A percentile compares a stretch with the other conserved stretches of the same genome.
Evolutionary conservation across 2,797 vertebrate species (phyloP).

Genomic region (Crax fasciolata): DNA sequence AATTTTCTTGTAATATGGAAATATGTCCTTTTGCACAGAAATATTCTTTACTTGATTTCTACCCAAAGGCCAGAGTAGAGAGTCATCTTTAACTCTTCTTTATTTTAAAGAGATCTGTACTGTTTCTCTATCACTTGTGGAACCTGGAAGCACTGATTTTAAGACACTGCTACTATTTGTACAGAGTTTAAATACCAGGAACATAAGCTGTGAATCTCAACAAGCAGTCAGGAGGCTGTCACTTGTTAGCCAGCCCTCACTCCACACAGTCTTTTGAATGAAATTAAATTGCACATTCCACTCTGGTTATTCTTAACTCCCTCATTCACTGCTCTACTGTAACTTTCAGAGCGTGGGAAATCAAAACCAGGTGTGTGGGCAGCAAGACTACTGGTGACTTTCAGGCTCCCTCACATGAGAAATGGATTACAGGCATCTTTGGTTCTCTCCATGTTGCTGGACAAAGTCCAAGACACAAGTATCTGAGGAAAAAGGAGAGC

Average conservation of each 20-base stretch:
- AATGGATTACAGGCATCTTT: conserved; percentile 12
- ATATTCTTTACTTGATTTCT: neutral
- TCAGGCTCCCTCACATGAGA: conserved; percentile 1
- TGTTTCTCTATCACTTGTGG: neutral
- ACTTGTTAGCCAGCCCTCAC: neutral
- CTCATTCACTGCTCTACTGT: neutral
- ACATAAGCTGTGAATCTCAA: neutral
- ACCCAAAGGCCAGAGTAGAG: neutral
- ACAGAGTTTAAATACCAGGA: neutral
- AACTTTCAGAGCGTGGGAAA: conserved; percentile 8
- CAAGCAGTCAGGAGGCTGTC: conserved; percentile 22
- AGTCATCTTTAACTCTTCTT: neutral
- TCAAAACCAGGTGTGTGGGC: conserved; percentile 18
- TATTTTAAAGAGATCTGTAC: neutral
- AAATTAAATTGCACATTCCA: neutral
- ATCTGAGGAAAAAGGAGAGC: conserved; percentile 35
- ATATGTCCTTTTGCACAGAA: neutral
- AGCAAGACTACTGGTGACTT: conserved; percentile 10
- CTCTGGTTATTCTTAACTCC: conserved; percentile 35
- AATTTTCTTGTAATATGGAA: neutral
- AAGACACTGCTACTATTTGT: neutral
- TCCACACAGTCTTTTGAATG: neutral
- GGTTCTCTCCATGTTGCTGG: conserved; percentile 28
- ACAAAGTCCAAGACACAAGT: conserved; percentile 37
- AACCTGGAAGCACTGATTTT: neutral